A percentile compares a stretch with the other conserved stretches of the same genome.
Conservation (phyloP, 2,888 invertebrate species). For the Pedicia rivosa region DNA sequence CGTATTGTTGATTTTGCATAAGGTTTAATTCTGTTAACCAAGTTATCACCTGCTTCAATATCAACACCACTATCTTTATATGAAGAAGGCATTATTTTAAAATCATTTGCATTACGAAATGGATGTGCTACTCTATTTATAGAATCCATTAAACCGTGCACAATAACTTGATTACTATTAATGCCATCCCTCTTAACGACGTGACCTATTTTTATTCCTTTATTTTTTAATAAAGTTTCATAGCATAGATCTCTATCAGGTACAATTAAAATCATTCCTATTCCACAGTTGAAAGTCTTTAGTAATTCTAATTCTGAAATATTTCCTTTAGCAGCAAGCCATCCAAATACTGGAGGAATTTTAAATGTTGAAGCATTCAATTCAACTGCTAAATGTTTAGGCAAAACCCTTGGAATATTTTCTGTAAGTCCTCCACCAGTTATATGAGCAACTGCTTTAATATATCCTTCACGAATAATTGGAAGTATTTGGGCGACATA, state of each 20-base stretch:
- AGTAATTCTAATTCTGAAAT: slow-evolving; percentile 68
- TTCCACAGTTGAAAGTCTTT: slow-evolving; percentile 88
- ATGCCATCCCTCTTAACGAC: slow-evolving; percentile 24
- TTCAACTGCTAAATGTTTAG: slow-evolving; percentile 43
- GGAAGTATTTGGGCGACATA: slow-evolving; percentile 66
- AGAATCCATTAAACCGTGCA: slow-evolving; percentile 51
- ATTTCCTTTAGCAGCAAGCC: slow-evolving; percentile 64
- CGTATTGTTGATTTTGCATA: slow-evolving; percentile 62
- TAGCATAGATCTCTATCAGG: slow-evolving; percentile 22
- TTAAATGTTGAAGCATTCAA: slow-evolving; percentile 57
- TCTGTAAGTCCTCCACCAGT: slow-evolving; percentile 84
- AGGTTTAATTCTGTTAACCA: slow-evolving; percentile 73
- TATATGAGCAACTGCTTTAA: slow-evolving; percentile 86
- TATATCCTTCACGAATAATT: slow-evolving; percentile 46
- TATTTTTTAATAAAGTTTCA: slow-evolving; percentile 10
- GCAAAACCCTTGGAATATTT: slow-evolving; percentile 75
- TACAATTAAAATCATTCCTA: slow-evolving; percentile 73
- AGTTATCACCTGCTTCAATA: slow-evolving; percentile 76
- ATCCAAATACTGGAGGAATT: slow-evolving; percentile 69
- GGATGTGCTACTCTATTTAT: slow-evolving; percentile 34
- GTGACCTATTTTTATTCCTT: slow-evolving; percentile 31
- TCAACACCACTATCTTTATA: slow-evolving; percentile 89
- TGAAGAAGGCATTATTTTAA: slow-evolving; percentile 40
- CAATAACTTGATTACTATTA: slow-evolving; percentile 26
- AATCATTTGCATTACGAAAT: slow-evolving; percentile 17